phyloP scores from a whole-genome alignment of 2,113 vertebrate species.

The Gobio gobio region DNA sequence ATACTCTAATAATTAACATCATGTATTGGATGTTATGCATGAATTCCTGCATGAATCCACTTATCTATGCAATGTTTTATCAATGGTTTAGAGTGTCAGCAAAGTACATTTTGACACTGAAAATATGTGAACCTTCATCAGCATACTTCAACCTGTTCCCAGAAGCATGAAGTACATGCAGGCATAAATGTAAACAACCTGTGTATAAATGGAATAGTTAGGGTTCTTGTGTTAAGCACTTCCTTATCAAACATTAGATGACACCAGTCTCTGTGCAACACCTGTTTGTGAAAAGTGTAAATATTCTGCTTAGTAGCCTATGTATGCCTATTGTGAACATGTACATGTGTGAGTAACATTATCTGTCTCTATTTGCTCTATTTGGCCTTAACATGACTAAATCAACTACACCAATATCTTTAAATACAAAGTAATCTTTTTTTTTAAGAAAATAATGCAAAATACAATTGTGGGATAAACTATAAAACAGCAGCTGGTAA shows the following conservation, averaged over 20 bases:
- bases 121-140: slow-evolving; percentile 37
- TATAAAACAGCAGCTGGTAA: background rate
- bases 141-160: slow-evolving; percentile 14
- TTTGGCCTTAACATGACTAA: background rate
- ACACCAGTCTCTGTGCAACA: background rate
- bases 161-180: background rate
- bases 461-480: background rate
- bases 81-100: slow-evolving; percentile 44
- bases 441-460: background rate
- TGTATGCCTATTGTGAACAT: background rate
- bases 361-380: background rate
- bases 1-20: background rate
- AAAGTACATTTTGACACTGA: slow-evolving; percentile 45
- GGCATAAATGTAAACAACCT: background rate
- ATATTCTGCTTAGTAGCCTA: background rate
- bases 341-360: background rate
- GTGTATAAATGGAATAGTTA: background rate
- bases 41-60: slow-evolving; percentile 49
- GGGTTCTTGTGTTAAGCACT: background rate
- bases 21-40: slow-evolving; percentile 34
- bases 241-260: background rate
- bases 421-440: background rate
- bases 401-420: background rate
- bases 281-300: background rate
- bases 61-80: slow-evolving; percentile 54